A percentile compares a stretch with the other conserved stretches of the same genome.
phyloP scores from a whole-genome alignment of 2,113 vertebrate species.

The Gymnobelideus leadbeateri region DNA sequence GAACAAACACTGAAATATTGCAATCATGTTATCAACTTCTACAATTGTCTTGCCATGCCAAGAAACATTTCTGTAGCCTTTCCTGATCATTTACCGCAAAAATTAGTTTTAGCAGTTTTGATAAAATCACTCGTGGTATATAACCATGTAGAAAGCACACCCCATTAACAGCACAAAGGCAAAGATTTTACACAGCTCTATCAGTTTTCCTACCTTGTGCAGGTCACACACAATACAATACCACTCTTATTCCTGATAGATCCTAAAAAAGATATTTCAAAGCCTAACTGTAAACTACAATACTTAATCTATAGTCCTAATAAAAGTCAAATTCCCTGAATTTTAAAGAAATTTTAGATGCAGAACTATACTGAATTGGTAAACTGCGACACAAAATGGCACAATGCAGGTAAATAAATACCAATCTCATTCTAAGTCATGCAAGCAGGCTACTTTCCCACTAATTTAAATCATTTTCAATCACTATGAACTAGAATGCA shows the following conservation, averaged over 20 bases:
- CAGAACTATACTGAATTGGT: conserved; percentile 88
- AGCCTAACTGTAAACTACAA: conserved; percentile 89
- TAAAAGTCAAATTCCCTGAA: conserved; percentile 87
- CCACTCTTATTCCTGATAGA: conserved; percentile 88
- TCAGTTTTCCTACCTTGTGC: conserved; percentile 91
- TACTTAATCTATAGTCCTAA: conserved; percentile 88
- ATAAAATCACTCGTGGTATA: conserved; percentile 89
- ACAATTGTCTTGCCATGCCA: conserved; percentile 87
- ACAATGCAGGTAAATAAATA: conserved; percentile 87
- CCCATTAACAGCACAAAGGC: conserved; percentile 92
- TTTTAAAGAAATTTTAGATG: conserved; percentile 87
- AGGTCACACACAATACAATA: conserved; percentile 90
- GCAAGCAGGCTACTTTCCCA: conserved; percentile 92
- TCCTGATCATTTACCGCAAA: conserved; percentile 86
- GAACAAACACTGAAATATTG: conserved; percentile 89
- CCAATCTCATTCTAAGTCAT: conserved; percentile 89
- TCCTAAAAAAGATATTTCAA: conserved; percentile 88
- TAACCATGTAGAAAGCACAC: conserved; percentile 92
- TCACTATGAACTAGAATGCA: conserved; percentile 87
- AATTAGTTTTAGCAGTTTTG: conserved; percentile 86
- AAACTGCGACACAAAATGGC: conserved; percentile 88
- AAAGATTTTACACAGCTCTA: conserved; percentile 89
- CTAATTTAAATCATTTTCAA: conserved; percentile 87
- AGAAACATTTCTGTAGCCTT: conserved; percentile 89
- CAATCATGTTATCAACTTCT: conserved; percentile 87